phyloP scores from a whole-genome alignment of 2,797 vertebrate species.

The Poecilia wingei region DNA sequence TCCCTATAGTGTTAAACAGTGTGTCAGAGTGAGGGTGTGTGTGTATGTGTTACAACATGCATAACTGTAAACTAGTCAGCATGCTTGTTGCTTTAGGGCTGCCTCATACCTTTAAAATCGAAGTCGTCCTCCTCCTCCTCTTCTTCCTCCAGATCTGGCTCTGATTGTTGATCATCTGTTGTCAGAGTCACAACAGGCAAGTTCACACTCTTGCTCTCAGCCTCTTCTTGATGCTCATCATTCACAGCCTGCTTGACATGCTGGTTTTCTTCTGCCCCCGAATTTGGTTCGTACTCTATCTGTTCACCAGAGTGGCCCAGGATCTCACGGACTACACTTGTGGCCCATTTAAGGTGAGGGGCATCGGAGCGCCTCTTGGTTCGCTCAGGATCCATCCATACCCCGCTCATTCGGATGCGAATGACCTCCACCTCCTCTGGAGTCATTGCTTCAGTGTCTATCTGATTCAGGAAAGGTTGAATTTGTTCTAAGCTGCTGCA shows the following conservation, averaged over 20 bases:
- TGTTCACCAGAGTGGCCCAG: conserved; percentile 71
- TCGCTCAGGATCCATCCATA: conserved; percentile 64
- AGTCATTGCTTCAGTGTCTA: conserved; percentile 47
- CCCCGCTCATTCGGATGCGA: conserved; percentile 56
- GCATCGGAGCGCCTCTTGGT: conserved; percentile 76
- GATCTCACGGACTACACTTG: conserved; percentile 74
- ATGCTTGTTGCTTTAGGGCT: conserved; percentile 57
- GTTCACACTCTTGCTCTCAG: conserved; percentile 10
- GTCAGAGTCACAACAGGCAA: conserved; percentile 36
- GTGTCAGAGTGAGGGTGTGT: conserved; percentile 53
- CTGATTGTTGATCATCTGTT: conserved; percentile 27
- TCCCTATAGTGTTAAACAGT: conserved; percentile 44
- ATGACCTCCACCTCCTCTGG: conserved; percentile 68
- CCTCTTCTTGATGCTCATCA: conserved; percentile 3
- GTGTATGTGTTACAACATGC: conserved; percentile 68
- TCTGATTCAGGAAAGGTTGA: conserved; percentile 42
- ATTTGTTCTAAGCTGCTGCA: conserved; percentile 38
- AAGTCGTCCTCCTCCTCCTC: conserved; percentile 37
- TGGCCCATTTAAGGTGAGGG: conserved; percentile 83
- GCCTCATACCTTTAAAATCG: conserved; percentile 72
- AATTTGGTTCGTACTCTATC: conserved; percentile 19
- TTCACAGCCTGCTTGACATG: conserved; percentile 2
- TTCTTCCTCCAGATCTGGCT: conserved; percentile 49
- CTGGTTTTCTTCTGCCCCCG: conserved; percentile 9
- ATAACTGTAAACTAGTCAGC: conserved; percentile 50